These are phyloP conservation scores for Pseudobourletiella spinata DNA, from an alignment of 1,140 invertebrate species.

Conservation along the genomic window DNA sequence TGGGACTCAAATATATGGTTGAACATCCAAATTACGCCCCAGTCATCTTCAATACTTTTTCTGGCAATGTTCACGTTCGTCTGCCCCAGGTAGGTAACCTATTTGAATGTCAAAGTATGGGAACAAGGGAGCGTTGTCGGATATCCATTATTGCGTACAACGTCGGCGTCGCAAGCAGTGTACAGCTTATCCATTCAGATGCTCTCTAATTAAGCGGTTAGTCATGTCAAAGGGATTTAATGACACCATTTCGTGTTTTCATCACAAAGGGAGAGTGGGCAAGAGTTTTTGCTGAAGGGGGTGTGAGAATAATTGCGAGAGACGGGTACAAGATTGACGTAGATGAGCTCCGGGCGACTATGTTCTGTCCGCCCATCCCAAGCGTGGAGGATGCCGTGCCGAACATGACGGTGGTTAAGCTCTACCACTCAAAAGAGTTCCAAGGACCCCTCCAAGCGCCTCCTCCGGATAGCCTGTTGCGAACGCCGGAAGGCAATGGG, in stretches of 20 bases:
- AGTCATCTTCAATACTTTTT: slow-evolving; percentile 18
- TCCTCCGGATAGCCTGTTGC: too few species aligned
- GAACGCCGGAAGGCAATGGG: too few species aligned
- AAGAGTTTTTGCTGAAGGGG: slow-evolving; percentile 19
- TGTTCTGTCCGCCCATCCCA: slow-evolving; percentile 1
- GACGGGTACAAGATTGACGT: slow-evolving; percentile 19
- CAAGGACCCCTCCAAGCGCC: neutral
- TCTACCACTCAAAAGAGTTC: slow-evolving; percentile 10
- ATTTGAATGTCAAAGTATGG: too few species aligned
- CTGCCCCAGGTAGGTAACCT: slow-evolving; percentile 6
- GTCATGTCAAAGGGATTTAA: too few species aligned
- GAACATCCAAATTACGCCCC: slow-evolving; percentile 27
- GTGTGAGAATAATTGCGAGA: neutral
- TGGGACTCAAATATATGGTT: slow-evolving; percentile 21
- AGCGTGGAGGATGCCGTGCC: slow-evolving; percentile 5
- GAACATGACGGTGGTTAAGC: slow-evolving; percentile 13
- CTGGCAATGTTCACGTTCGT: slow-evolving; percentile 17
- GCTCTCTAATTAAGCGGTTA: too few species aligned
- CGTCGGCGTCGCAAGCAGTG: neutral
- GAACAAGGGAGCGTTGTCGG: too few species aligned
- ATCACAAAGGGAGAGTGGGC: slow-evolving; percentile 25
- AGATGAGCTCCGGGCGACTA: neutral
- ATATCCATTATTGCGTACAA: too few species aligned
- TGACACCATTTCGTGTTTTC: too few species aligned
- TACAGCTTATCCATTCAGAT: neutral